Evolutionary conservation across 2,888 invertebrate species (phyloP), one percentile per base, ranked within the genome.

Genomic region (Cheilosia pagana): DNA sequence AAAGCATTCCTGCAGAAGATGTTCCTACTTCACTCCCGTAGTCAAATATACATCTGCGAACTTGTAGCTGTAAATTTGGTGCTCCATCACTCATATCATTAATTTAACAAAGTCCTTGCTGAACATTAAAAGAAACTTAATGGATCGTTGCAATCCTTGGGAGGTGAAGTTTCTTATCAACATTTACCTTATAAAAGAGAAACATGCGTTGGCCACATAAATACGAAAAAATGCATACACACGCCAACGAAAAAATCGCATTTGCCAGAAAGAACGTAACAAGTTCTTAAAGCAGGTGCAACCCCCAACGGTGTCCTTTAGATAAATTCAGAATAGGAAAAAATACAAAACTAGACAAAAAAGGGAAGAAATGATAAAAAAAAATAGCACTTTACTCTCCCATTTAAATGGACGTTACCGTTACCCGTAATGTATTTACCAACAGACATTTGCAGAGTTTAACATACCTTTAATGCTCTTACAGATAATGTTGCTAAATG

Each of bases 141-240:
- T 83, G 82, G 78, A 83, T 83, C 72, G 67, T 83, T 62, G 72
- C 21, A 70, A 55, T 78, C 72, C 72, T 72, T 68, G 39, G 63
- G 31, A 74, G 53, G 77, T 71, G 71, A 68, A 63, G 41, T 74
- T 59, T 83, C 71, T 48, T 39, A 35, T 16, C 67, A 68, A 68
- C 62, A 68, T 77, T 76, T 67, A 53, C 65, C 48, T 67, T n/a
- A 25, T 2, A 59, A 25, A 65, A 67, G 41, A 78, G 78, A 78
- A 70, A 57, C 70, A 59, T 57, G 67, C 68, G 43, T 63, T 62
- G 60, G 45, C 25, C 31, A 43, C n/a, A n/a, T 25, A 28, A 23
- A 53, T 14, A 57, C 19, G n/a, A n/a, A 57, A 35, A 35, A 28
- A 28, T 8, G 8, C 28, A 4, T 41, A 68, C 67, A 41, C 7